phyloP scores from a whole-genome alignment of 2,797 vertebrate species.

The Vultur gryphus region DNA sequence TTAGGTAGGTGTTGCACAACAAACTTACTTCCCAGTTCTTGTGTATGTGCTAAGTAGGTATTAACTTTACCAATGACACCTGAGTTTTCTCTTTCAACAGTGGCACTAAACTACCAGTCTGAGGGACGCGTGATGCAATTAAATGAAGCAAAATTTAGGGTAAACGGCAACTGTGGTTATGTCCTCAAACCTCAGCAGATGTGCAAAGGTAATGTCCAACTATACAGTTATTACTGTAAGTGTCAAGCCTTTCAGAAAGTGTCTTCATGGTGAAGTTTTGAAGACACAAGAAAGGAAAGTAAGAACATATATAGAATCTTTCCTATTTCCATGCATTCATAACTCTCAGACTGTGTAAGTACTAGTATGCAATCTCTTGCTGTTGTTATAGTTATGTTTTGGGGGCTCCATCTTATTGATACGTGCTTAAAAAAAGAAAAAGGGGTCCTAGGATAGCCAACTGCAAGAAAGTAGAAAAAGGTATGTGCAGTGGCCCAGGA shows the following conservation, averaged over 20 bases:
- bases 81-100: conserved; percentile 67
- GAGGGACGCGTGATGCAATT: conserved; percentile 98
- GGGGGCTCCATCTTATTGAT: not conserved
- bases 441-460: not conserved
- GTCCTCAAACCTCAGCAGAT: conserved; percentile 95
- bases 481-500: not conserved
- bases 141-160: conserved; percentile 94
- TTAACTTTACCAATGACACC: not conserved
- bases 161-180: conserved; percentile 92
- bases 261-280: not conserved
- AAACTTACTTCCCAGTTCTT: not conserved
- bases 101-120: conserved; percentile 98
- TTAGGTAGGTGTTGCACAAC: conserved; percentile 79
- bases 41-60: not conserved
- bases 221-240: not conserved
- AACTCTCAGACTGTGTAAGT: not conserved
- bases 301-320: not conserved
- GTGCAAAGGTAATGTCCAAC: conserved; percentile 86
- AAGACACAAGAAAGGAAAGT: not conserved
- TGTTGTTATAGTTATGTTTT: not conserved
- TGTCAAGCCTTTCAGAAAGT: not conserved
- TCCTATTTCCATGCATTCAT: not conserved
- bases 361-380: not conserved
- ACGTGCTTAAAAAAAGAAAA: not conserved
- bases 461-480: not conserved